These are phyloP conservation scores for Choloepus hoffmanni DNA, from an alignment of 2,113 vertebrate genomes.

Conservation along the genomic window DNA sequence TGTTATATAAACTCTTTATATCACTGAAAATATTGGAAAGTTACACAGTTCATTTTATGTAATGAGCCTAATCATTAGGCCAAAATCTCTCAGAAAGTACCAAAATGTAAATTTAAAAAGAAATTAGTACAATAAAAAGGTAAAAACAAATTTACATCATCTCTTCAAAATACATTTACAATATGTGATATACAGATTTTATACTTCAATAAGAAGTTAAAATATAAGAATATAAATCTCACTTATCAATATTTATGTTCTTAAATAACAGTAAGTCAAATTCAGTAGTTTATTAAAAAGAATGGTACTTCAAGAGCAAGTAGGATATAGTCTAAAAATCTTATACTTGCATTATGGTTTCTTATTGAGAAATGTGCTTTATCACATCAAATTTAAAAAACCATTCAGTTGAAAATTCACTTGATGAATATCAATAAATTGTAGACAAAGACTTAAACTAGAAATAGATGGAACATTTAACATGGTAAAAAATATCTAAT, in stretches of 20 bases:
- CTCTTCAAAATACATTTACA: neutral
- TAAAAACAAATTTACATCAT: neutral
- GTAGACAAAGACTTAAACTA: neutral
- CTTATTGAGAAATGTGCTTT: neutral
- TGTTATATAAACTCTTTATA: neutral
- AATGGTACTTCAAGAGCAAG: neutral
- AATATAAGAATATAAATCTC: neutral
- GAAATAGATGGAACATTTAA: neutral
- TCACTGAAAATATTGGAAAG: conserved; percentile 24
- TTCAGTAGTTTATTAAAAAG: neutral
- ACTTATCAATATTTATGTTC: neutral
- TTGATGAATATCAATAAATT: neutral
- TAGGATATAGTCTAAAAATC: neutral
- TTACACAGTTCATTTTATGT: neutral
- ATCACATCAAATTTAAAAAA: neutral
- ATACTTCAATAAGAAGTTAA: neutral
- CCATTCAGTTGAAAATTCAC: neutral
- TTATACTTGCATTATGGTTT: neutral
- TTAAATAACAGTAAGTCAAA: neutral
- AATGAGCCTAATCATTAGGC: neutral
- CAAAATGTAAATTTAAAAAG: neutral
- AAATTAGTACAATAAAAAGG: neutral
- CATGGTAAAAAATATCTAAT: neutral
- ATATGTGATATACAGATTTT: neutral
- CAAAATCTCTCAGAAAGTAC: neutral